Conservation (phyloP, 2,113 vertebrate genomes). For the Terrapene triunguis region DNA sequence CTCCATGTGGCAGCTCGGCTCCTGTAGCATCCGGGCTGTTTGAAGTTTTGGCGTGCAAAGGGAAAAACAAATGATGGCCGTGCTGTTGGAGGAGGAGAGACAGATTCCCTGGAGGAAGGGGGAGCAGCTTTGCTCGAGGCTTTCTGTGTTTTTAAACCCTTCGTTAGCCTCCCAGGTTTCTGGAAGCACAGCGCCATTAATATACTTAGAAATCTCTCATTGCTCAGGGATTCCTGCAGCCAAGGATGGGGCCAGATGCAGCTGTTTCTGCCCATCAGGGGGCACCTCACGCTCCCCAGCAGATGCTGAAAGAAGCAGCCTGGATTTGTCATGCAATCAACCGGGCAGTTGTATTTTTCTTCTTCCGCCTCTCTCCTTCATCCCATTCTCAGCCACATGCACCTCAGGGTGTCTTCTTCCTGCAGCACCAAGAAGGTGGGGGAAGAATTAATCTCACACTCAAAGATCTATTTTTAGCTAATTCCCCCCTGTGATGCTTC, state of each 20-base stretch:
- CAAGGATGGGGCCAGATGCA: accelerated
- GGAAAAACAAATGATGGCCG: not conserved
- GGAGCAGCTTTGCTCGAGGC: not conserved
- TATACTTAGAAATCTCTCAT: not conserved
- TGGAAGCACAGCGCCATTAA: not conserved
- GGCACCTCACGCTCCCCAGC: not conserved
- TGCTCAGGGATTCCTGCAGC: not conserved
- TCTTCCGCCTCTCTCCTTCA: not conserved
- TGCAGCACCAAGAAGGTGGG: not conserved
- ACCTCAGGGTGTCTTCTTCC: not conserved
- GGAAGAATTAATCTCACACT: not conserved
- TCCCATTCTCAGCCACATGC: not conserved
- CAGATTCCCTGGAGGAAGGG: not conserved
- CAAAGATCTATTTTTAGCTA: not conserved
- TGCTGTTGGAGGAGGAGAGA: not conserved
- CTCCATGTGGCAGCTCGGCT: not conserved
- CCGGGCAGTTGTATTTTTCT: not conserved
- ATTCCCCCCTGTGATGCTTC: not conserved
- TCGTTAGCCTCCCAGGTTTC: not conserved
- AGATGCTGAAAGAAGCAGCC: not conserved
- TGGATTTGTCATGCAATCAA: not conserved
- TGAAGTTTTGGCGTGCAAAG: not conserved
- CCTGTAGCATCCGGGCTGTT: not conserved
- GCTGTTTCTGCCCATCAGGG: not conserved
- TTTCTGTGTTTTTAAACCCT: not conserved